Conservation (phyloP, 2,797 vertebrate genomes). For the Taeniopygia guttata region DNA sequence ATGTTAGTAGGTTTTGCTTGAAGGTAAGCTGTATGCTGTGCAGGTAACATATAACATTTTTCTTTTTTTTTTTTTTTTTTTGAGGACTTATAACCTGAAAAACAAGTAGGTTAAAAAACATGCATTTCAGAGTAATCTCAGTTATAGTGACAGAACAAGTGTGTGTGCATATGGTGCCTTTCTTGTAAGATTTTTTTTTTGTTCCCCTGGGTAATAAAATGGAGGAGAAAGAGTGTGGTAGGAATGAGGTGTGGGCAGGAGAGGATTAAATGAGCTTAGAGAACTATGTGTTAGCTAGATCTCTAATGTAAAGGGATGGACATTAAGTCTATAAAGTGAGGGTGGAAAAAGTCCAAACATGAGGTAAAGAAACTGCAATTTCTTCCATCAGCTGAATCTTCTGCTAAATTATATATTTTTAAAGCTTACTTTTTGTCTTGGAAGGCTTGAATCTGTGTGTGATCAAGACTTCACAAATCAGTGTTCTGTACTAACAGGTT, state of each 20-base stretch:
- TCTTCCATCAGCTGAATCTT: neutral
- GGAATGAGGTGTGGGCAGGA: neutral
- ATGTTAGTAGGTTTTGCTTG: neutral
- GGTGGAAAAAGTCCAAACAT: neutral
- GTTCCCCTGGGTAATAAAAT: neutral
- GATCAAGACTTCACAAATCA: neutral
- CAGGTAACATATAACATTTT: neutral
- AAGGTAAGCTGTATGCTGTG: neutral
- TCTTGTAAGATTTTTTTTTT: neutral
- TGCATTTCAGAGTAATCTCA: neutral
- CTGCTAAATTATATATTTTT: neutral
- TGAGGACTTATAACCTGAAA: neutral
- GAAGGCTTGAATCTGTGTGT: neutral
- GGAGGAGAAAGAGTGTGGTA: neutral
- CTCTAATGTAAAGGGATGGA: neutral
- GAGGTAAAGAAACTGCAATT: neutral
- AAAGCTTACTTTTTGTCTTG: neutral
- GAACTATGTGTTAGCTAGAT: neutral
- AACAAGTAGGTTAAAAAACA: neutral
- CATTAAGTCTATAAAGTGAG: neutral
- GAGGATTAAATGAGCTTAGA: neutral
- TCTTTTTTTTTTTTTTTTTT: neutral
- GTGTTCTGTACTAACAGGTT: neutral
- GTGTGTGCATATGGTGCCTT: accelerated
- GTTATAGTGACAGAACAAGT: neutral